These are phyloP conservation scores for Siderastrea siderea DNA, from an alignment of 92 coral and sea anemone genomes.

Conservation along the genomic window DNA sequence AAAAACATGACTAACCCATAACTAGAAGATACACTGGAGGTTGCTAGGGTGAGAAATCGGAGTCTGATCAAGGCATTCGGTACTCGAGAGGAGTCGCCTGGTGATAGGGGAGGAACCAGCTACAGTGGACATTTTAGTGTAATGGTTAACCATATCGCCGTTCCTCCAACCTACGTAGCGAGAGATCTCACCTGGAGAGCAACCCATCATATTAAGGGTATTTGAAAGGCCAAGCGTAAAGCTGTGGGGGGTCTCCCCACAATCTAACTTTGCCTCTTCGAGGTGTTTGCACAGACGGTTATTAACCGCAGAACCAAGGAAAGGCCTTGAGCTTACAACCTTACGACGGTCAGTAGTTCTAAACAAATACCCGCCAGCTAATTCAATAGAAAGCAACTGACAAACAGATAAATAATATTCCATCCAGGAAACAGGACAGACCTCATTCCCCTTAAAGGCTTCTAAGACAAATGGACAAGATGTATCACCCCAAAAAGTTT, in stretches of 20 bases:
- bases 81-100: background rate
- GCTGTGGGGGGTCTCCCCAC: conserved; percentile 63
- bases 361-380: conserved; percentile 55
- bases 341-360: conserved; percentile 4
- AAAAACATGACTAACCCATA: too few species aligned
- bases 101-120: background rate
- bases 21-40: too few species aligned
- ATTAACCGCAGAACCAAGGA: too few species aligned
- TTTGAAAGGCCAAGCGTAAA: conserved; percentile 58
- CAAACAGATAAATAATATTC: conserved; percentile 53
- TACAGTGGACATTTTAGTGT: too few species aligned
- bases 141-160: too few species aligned
- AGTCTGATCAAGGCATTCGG: too few species aligned
- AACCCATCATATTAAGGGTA: conserved; percentile 43
- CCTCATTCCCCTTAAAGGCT: conserved; percentile 23
- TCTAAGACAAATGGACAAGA: conserved; percentile 21
- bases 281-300: conserved; percentile 42
- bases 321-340: too few species aligned
- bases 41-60: too few species aligned
- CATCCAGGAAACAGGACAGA: conserved; percentile 62
- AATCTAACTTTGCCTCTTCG: conserved; percentile 15
- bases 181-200: conserved; percentile 47
- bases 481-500: too few species aligned
- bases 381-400: conserved; percentile 14
- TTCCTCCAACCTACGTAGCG: background rate